Evolutionary conservation across 1,140 invertebrate genomes (phyloP), one percentile per base, ranked within the genome.

Genomic region (Dolichoris vasculosae): DNA sequence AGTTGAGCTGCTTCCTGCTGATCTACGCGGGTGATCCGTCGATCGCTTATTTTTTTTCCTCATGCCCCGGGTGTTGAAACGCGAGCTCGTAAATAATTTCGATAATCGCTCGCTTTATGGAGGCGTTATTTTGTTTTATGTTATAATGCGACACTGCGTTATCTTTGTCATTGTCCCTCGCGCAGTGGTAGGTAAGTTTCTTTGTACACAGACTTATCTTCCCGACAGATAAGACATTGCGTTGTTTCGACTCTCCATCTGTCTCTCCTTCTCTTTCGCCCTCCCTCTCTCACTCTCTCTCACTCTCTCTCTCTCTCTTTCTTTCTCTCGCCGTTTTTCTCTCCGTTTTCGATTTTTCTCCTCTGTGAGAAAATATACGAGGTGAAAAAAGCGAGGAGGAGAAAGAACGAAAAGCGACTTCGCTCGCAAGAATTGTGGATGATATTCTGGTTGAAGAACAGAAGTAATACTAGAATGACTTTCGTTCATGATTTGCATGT

Each of bases 391-490:
- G 78, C 35, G 63, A 51, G 30, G 13, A 71, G 40, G 38, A 43
- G 71, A 78, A 23, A 26, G 73, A 77, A 6, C n/a, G 35, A 51
- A 20, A 43, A 59, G n/a, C 46, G 9, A n/a, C n/a, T 32, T 71
- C 55, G 67, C 84, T 86, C 64, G 26, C 51, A 63, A 87, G 81
- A 82, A 86, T 80, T 87, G 89, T 86, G 69, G 51, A 43, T 11
- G 30, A 75, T 73, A 75, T 38, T 59, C 30, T 64, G 30, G 13
- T 6, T 35, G 69, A 55, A 59, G 69, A 48, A 71, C 63, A 71
- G 1, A 38, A 30, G 46, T 63, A 69, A 64, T 46, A 67, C 38
- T 40, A 13, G 59, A 67, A 6, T 75, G 69, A 75, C 81, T 82
- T 82, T 73, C 69, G 2, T 82, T 82, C n/a, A 6, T 17, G 23